Conservation (phyloP, 2,113 vertebrate genomes). For the Notarius quadriscutis region DNA sequence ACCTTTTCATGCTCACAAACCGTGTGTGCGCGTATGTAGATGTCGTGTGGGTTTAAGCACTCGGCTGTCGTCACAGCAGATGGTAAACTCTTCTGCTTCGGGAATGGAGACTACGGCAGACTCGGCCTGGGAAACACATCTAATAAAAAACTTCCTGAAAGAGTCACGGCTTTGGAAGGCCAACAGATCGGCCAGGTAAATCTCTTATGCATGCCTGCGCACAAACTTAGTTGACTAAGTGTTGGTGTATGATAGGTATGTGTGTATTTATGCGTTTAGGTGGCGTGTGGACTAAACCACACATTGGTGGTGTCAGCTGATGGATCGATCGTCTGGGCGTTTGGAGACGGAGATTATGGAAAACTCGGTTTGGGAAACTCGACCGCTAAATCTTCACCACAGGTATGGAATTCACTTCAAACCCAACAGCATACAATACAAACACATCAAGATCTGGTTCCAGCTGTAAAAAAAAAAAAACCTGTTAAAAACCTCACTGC, state of each 20-base stretch:
- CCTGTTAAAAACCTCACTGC: not conserved
- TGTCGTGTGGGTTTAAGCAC: conserved; percentile 79
- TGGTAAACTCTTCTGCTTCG: conserved; percentile 80
- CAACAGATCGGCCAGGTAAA: conserved; percentile 73
- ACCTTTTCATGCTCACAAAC: not conserved
- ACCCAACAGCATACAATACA: not conserved
- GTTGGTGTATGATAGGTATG: not conserved
- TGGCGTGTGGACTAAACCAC: conserved; percentile 81
- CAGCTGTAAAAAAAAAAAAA: too few species aligned
- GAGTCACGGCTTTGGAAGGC: conserved; percentile 74
- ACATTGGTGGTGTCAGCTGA: conserved; percentile 76
- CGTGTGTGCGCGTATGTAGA: conserved; percentile 53
- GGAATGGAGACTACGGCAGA: conserved; percentile 79
- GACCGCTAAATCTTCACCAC: conserved; percentile 78
- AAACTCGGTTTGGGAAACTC: conserved; percentile 77
- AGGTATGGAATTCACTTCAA: conserved; percentile 59
- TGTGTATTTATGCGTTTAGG: conserved; percentile 57
- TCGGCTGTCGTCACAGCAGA: conserved; percentile 78
- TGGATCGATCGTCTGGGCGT: conserved; percentile 77
- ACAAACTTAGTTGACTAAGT: not conserved
- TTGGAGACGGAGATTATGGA: conserved; percentile 80
- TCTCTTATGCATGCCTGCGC: not conserved
- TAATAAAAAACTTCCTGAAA: conserved; percentile 79
- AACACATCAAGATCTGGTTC: not conserved
- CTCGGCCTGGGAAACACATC: conserved; percentile 78